phyloP scores from a whole-genome alignment of 2,797 vertebrate species.

The Neosilurus hyrtlii region DNA sequence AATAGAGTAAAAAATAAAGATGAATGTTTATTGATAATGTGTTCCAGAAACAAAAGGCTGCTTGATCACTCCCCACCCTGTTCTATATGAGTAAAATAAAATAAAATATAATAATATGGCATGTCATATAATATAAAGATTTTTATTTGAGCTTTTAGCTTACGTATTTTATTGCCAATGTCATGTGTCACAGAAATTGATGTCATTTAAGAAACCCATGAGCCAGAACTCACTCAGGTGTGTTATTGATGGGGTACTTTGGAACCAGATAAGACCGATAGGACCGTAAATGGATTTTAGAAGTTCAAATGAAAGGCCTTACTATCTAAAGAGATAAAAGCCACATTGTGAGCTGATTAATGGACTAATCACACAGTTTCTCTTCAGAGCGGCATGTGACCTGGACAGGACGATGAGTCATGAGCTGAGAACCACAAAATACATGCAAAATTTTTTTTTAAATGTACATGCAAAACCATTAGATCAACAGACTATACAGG shows the following conservation, averaged over 20 bases:
- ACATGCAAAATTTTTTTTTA: not conserved
- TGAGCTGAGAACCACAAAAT: not conserved
- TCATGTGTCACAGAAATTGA: not conserved
- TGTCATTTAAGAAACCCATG: not conserved
- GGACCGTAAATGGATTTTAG: conserved; percentile 2
- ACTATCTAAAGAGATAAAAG: conserved; percentile 16
- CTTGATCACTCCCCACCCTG: not conserved
- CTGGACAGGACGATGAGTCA: conserved; percentile 3
- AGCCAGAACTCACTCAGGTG: not conserved
- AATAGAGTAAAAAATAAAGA: not conserved
- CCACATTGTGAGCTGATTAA: conserved; percentile 13
- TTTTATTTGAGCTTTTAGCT: not conserved
- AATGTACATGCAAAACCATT: not conserved
- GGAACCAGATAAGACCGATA: not conserved
- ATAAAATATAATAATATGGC: not conserved
- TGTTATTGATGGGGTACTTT: not conserved
- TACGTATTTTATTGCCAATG: not conserved
- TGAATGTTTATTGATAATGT: not conserved
- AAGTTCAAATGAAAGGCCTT: not conserved
- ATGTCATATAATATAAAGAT: not conserved
- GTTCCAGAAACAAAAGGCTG: not conserved
- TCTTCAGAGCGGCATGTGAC: conserved; percentile 13
- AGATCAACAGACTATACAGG: not conserved
- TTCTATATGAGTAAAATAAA: not conserved
- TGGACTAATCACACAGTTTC: not conserved